These are phyloP conservation scores for Lepidonotus clava DNA, from an alignment of 2,888 invertebrate genomes.

Conservation along the genomic window DNA sequence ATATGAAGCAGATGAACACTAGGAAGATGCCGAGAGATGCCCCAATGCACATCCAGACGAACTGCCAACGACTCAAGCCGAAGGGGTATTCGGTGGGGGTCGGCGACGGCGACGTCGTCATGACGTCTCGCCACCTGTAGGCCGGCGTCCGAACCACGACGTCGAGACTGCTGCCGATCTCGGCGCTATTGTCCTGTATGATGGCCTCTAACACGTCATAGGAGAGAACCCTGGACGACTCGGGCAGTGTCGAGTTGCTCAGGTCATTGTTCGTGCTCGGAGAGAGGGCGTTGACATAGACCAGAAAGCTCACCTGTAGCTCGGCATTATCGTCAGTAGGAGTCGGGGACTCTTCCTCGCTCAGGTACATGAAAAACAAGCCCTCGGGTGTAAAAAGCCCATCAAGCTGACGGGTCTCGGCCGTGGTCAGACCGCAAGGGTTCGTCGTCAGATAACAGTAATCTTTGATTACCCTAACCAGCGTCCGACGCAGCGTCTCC, in stretches of 20 bases:
- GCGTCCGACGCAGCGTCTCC: neutral
- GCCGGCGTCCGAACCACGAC: neutral
- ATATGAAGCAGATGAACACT: neutral
- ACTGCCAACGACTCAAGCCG: neutral
- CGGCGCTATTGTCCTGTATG: neutral
- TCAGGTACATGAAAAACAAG: neutral
- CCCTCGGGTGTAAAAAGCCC: neutral
- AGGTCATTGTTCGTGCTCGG: neutral
- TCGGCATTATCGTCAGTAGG: neutral
- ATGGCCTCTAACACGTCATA: neutral
- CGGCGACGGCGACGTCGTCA: neutral
- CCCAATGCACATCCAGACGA: neutral
- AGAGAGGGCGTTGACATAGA: neutral
- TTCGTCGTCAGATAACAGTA: neutral
- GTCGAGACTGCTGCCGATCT: neutral
- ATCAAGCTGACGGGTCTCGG: neutral
- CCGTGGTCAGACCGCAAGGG: neutral
- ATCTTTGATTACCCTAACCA: neutral
- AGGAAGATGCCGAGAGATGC: constrained; percentile 3
- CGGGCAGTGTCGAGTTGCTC: neutral
- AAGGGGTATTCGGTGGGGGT: neutral
- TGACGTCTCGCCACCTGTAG: neutral
- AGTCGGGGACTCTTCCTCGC: no score
- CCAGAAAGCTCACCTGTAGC: constrained; percentile 11
- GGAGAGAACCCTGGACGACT: neutral